phyloP scores from a whole-genome alignment of 2,888 invertebrate species.

The Clistopyga incitator region DNA sequence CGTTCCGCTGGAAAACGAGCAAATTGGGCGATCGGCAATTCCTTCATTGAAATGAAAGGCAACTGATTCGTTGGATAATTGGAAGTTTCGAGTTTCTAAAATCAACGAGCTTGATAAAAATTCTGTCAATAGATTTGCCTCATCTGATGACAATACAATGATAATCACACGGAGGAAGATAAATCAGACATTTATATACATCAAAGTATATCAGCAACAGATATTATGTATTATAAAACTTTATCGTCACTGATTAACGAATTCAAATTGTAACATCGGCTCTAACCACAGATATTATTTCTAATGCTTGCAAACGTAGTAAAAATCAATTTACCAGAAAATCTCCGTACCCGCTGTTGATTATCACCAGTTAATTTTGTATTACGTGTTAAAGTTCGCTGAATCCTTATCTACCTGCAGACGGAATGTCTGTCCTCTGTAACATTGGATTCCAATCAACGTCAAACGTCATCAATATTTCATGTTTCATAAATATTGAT shows the following conservation, averaged over 20 bases:
- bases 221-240: no score
- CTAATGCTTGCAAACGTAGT: no score
- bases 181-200: no score
- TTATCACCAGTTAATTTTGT: no score
- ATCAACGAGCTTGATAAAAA: neutral
- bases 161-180: neutral
- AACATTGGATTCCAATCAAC: neutral
- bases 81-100: slow-evolving; percentile 3
- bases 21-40: slow-evolving; percentile 31
- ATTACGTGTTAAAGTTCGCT: no score
- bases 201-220: no score
- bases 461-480: neutral
- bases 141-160: neutral
- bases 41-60: slow-evolving; percentile 26
- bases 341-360: no score
- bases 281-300: no score
- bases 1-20: slow-evolving; percentile 31
- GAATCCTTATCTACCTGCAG: no score
- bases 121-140: neutral
- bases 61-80: slow-evolving; percentile 29
- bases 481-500: slow-evolving; percentile 1
- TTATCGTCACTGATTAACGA: no score
- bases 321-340: no score
- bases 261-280: neutral
- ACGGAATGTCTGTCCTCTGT: no score